These are phyloP conservation scores for Hirtodrosophila confusa DNA, from an alignment of 2,888 invertebrate genomes.

Conservation along the genomic window DNA sequence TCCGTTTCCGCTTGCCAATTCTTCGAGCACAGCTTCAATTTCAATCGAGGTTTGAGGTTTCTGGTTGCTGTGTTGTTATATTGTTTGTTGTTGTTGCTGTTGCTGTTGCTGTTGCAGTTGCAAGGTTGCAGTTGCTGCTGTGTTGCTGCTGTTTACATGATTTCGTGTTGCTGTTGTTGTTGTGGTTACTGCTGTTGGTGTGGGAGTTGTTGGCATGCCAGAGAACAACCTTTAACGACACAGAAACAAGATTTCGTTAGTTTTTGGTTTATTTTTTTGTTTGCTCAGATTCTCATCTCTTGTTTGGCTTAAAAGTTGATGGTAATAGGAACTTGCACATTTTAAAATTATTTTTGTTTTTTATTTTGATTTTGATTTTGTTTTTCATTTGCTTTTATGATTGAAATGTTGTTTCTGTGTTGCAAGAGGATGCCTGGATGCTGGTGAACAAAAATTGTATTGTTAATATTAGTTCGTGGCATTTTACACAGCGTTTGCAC, in stretches of 20 bases:
- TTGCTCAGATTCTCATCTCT: conserved; percentile 17
- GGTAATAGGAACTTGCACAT: conserved; percentile 17
- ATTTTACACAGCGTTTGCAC: conserved; percentile 37
- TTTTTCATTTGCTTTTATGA: conserved; percentile 81
- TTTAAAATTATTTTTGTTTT: conserved; percentile 20
- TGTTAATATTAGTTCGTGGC: conserved; percentile 55
- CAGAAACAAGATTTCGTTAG: conserved; percentile 86
- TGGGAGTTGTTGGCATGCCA: conserved; percentile 79
- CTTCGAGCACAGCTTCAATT: conserved; percentile 13
- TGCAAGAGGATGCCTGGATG: conserved; percentile 82
- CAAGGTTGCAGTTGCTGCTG: conserved; percentile 30
- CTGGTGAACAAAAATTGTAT: conserved; percentile 75
- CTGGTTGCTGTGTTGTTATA: conserved; percentile 21
- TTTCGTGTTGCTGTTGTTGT: conserved; percentile 56
- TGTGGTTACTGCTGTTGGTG: conserved; percentile 63
- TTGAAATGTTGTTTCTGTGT: conserved; percentile 85
- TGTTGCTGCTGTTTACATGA: conserved; percentile 49
- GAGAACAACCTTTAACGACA: conserved; percentile 87
- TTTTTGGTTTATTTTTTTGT: conserved; percentile 51
- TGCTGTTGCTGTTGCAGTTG: conserved; percentile 15
- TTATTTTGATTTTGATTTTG: conserved; percentile 36
- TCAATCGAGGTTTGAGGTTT: conserved; percentile 20
- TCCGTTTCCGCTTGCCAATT: conserved; percentile 47
- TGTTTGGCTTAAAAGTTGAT: conserved; percentile 29
- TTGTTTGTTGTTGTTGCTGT: conserved; percentile 25